Conservation (phyloP, 2,113 vertebrate species). For the Macquaria australasica region DNA sequence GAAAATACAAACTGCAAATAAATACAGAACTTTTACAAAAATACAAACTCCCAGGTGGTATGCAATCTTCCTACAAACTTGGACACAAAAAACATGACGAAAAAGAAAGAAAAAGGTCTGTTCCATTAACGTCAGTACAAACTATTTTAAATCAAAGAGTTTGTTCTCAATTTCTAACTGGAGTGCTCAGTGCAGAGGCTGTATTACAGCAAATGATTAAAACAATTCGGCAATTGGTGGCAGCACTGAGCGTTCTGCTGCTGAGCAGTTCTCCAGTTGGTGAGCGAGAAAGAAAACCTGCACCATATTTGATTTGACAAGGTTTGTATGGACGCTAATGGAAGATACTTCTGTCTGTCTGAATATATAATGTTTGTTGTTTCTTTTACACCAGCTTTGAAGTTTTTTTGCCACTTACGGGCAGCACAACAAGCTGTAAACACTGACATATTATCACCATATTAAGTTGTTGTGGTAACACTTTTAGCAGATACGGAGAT, state of each 20-base stretch:
- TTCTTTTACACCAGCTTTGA: too few relatives aligned
- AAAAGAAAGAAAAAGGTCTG: background rate
- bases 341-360: background rate
- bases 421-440: background rate
- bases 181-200: background rate
- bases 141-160: background rate
- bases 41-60: background rate
- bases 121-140: background rate
- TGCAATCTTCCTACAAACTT: background rate
- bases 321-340: background rate
- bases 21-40: background rate
- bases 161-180: background rate
- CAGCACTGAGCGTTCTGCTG: background rate
- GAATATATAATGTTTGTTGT: background rate
- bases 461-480: background rate
- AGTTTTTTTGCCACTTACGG: background rate
- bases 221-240: background rate
- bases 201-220: background rate
- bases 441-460: too few relatives aligned
- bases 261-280: background rate
- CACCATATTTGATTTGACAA: background rate
- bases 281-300: conserved; percentile 1
- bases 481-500: background rate
- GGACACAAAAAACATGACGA: background rate
- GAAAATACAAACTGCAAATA: background rate